Evolutionary conservation across 2,888 invertebrate species (phyloP), one percentile per base, ranked within the genome.

Genomic region (Junonia oenone): DNA sequence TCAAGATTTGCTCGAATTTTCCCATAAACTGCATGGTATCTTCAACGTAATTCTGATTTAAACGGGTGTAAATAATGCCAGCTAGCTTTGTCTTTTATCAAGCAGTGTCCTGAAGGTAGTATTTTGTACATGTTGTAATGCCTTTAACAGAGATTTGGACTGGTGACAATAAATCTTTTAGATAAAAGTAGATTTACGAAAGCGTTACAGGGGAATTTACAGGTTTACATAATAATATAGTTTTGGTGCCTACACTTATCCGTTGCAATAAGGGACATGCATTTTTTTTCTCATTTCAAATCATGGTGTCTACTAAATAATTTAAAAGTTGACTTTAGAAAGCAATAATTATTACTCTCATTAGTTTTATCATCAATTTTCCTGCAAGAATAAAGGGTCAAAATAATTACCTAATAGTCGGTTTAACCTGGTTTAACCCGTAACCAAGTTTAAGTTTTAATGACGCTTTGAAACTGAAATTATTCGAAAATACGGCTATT

Each of bases 1-100:
- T 40, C 38, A 40, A 40, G 38, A 40, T 40, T 40, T 40, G 38
- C 19, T 40, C 38, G 38, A 40, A 40, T 40, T 40, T 40, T n/a
- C 15, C 38, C 38, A n/a, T 17, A 40, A 40, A 40, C 9, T 40
- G 17, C 11, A 40, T 19, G 11, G 17, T 40, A 17, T 17, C 38
- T 19, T 17, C 38, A 40, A n/a, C 38, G 19, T n/a, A 19, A 19
- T 40, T 40, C 19, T 19, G 17, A 40, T 40, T 40, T 40, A 40
- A 40, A 19, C 15, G 38, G 11, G 17, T 17, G 38, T 40, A 40
- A 40, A 40, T 40, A 40, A 40, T 4, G 17, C 9, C 17, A 11
- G 38, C n/a, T 17, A 9, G 19, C 11, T 19, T 40, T 19, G 11
- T n/a, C 11, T 40, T 40, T 19, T 40, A 11, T 19, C 19, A 11